Evolutionary conservation across 2,113 vertebrate genomes (phyloP).

Genomic region (Heterochromis multidens): DNA sequence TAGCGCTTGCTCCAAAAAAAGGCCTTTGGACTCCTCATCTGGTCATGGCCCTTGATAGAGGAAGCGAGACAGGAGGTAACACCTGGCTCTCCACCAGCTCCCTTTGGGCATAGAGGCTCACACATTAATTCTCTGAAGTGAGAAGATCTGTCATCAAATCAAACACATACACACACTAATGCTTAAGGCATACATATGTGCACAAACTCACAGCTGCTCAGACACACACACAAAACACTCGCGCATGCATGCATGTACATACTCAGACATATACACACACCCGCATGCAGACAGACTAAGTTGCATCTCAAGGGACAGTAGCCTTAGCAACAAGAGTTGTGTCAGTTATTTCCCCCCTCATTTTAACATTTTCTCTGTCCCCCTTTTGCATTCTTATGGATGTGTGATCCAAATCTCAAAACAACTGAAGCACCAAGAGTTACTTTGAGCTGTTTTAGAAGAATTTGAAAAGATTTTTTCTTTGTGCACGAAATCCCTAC

Average conservation of each 20-base stretch:
- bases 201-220: neutral
- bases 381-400: neutral
- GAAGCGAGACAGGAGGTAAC: slow-evolving; percentile 4
- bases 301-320: slow-evolving; percentile 14
- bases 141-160: slow-evolving; percentile 14
- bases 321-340: slow-evolving; percentile 29
- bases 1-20: neutral
- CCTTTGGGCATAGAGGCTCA: slow-evolving; percentile 8
- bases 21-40: neutral
- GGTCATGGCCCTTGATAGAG: neutral
- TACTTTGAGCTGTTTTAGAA: neutral
- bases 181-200: neutral
- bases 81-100: slow-evolving; percentile 40
- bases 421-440: neutral
- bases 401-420: neutral
- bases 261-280: neutral
- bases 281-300: neutral
- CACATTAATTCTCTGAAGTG: slow-evolving; percentile 19
- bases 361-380: neutral
- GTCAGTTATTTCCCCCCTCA: neutral
- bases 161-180: neutral
- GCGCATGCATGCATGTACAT: neutral
- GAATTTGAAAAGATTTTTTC: neutral
- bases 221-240: neutral
- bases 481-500: neutral